Evolutionary conservation across 1,140 invertebrate genomes (phyloP), one percentile per base, ranked within the genome.

Genomic region (Schlechtendalia chinensis): DNA sequence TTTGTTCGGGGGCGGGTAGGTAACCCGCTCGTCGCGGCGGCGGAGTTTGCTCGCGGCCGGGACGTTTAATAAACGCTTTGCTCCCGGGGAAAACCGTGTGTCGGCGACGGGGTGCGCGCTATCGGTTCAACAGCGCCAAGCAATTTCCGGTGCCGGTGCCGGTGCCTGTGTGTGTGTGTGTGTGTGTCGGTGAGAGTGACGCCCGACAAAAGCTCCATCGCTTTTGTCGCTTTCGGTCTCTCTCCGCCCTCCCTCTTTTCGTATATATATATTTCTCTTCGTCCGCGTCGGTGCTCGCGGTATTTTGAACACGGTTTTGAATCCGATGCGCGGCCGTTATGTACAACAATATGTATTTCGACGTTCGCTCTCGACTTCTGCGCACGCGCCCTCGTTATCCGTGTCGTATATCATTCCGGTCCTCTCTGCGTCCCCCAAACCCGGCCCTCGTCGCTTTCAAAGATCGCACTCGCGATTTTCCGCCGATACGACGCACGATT

Each of bases 1-100:
- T 50, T 71, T 50, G 67, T 71, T 71, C 27, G 24, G 24, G 5
- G 47, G 12, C 47, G 47, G 8, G 47, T 12, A 8, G 8, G 63
- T 67, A 67, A 69, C 67, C n/a, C 45, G 24, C n/a, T 19, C 67
- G 39, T 24, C 2, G 24, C n/a, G 19, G 27, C 29, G n/a, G n/a
- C n/a, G n/a, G n/a, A n/a, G n/a, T n/a, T n/a, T n/a, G n/a, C n/a
- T n/a, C 2, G 24, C 53, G 47, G 50, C 10, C 54, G 54, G 53
- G 27, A 27, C 27, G 72, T 75, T 75, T 75, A 75, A 75, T 75
- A 75, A 75, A 75, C 54, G 72, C 72, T 75, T 75, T 58, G 72
- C 54, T 58, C 53, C 12, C 16, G 72, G 5, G 29, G 17, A 24
- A n/a, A 39, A 32, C 72, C 19, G 69, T 53, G 69, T 53, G 6